A percentile compares a stretch with the other conserved stretches of the same genome.
These are phyloP conservation scores for Saturnia pavonia DNA, from an alignment of 2,888 invertebrate genomes.

Conservation along the genomic window DNA sequence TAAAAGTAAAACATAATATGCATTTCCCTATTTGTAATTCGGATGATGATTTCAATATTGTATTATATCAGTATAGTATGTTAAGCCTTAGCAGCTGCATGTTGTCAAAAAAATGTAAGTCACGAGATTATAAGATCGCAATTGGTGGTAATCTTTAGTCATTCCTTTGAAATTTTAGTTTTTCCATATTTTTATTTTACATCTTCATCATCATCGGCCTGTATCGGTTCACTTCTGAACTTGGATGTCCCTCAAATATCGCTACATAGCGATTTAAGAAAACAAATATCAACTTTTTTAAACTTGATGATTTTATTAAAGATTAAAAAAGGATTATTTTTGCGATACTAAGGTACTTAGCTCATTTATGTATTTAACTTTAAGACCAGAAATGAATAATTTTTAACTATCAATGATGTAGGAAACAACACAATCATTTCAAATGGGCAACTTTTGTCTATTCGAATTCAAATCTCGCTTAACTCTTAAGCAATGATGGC, in stretches of 20 bases:
- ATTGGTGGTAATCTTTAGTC: conserved; percentile 54
- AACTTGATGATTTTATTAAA: no score
- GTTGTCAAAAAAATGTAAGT: conserved; percentile 49
- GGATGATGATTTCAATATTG: neutral
- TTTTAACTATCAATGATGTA: neutral
- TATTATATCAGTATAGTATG: neutral
- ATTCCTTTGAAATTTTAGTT: conserved; percentile 30
- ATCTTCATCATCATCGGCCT: neutral
- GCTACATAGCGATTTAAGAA: no score
- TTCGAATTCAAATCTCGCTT: neutral
- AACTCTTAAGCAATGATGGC: neutral
- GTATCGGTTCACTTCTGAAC: neutral
- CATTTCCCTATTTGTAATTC: neutral
- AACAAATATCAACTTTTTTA: no score
- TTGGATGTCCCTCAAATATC: no score
- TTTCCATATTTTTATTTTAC: neutral
- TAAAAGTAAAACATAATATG: neutral
- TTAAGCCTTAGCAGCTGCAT: conserved; percentile 20
- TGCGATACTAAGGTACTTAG: no score
- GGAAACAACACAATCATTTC: neutral
- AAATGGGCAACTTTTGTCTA: neutral
- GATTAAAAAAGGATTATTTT: no score
- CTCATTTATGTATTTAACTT: neutral
- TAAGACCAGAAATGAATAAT: neutral
- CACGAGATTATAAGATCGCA: conserved; percentile 44